Conservation (phyloP, 2,888 invertebrate genomes). For the Julus scanicus region DNA sequence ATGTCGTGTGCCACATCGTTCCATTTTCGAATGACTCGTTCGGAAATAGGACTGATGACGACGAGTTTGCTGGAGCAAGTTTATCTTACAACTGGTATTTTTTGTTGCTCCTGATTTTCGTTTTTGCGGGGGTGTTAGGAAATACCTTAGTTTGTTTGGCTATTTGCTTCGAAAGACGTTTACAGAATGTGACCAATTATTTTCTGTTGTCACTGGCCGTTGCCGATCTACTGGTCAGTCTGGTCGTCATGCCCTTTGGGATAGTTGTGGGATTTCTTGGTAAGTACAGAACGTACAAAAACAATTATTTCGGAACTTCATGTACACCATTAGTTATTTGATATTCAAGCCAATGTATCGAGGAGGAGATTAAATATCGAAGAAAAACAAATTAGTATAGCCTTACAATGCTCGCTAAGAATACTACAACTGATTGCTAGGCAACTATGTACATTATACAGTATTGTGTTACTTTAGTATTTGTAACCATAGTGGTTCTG, state of each 20-base stretch:
- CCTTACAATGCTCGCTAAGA: background rate
- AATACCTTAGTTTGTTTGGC: conserved; percentile 94
- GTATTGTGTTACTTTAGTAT: too few species aligned
- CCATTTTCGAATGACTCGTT: background rate
- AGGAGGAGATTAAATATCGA: background rate
- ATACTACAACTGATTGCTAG: background rate
- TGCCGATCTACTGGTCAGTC: conserved; percentile 90
- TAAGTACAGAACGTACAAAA: conserved; percentile 65
- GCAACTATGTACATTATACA: background rate
- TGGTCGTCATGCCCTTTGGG: conserved; percentile 95
- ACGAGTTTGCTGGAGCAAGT: background rate
- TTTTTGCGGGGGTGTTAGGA: conserved; percentile 87
- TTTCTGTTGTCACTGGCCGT: conserved; percentile 92
- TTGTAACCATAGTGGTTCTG: too few species aligned
- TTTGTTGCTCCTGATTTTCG: conserved; percentile 84
- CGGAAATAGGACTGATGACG: background rate
- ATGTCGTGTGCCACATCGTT: background rate
- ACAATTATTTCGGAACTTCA: background rate
- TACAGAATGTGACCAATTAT: conserved; percentile 96
- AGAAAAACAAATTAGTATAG: background rate
- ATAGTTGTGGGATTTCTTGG: conserved; percentile 93
- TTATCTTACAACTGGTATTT: conserved; percentile 80
- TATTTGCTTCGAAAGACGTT: conserved; percentile 85
- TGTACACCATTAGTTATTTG: too few species aligned
- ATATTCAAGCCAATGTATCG: background rate